Conservation (phyloP, 1,140 invertebrate species). For the Ceratoteleas bidentatus region DNA sequence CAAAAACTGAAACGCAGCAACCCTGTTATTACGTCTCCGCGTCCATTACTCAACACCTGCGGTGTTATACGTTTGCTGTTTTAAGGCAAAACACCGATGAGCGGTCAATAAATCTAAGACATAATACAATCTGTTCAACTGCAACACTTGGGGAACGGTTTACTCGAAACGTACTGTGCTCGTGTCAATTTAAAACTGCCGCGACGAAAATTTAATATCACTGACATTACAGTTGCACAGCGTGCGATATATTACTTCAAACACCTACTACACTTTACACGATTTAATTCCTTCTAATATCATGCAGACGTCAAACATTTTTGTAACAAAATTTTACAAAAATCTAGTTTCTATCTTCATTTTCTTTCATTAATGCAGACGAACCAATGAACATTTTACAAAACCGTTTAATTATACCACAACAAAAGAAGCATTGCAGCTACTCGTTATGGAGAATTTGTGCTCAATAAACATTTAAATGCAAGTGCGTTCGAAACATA, state of each 20-base stretch:
- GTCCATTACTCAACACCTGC: conserved; percentile 75
- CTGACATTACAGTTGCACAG: too few relatives aligned
- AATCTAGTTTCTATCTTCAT: too few relatives aligned
- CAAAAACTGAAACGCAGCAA: conserved; percentile 35
- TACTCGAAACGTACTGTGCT: not conserved
- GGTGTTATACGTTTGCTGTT: conserved; percentile 75
- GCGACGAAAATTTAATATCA: too few relatives aligned
- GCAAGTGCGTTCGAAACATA: conserved; percentile 7
- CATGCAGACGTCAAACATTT: too few relatives aligned
- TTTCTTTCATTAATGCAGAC: too few relatives aligned
- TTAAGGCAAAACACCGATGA: conserved; percentile 74
- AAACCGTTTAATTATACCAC: too few relatives aligned
- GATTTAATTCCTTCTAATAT: too few relatives aligned
- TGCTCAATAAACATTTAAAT: not conserved
- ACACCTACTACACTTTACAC: too few relatives aligned
- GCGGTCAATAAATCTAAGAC: conserved; percentile 77
- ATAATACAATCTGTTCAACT: conserved; percentile 69
- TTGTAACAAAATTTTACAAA: too few relatives aligned
- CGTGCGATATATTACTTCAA: too few relatives aligned
- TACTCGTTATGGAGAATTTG: not conserved
- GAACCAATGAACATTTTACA: too few relatives aligned
- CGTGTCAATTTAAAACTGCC: not conserved
- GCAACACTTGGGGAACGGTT: not conserved
- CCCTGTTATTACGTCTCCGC: conserved; percentile 53
- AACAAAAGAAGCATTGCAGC: too few relatives aligned